phyloP scores from a whole-genome alignment of 2,888 invertebrate species.

The Diabrotica balteata region DNA sequence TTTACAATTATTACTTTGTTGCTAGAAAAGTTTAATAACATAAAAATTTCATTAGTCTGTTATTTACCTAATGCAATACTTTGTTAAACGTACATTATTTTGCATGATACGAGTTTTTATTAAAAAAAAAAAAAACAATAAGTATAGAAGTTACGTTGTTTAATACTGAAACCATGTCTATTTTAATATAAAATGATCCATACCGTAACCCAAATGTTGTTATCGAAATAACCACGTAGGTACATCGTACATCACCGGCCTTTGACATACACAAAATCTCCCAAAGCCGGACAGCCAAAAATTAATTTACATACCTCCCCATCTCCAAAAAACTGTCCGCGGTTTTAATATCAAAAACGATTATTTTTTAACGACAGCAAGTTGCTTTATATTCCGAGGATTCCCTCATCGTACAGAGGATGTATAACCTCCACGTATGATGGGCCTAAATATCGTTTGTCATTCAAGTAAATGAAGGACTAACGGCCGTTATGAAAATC shows the following conservation, averaged over 20 bases:
- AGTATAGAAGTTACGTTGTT: no score
- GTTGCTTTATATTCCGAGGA: slow-evolving; percentile 20
- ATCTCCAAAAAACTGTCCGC: slow-evolving; percentile 13
- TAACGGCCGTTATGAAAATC: slow-evolving; percentile 30
- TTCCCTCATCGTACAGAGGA: neutral
- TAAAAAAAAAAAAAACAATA: no score
- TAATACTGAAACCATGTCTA: no score
- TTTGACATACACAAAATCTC: slow-evolving; percentile 16
- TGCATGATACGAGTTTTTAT: no score
- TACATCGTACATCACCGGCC: slow-evolving; percentile 21
- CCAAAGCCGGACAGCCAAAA: slow-evolving; percentile 24
- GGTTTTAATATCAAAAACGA: slow-evolving; percentile 21
- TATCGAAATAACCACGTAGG: slow-evolving; percentile 15
- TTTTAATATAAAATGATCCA: neutral
- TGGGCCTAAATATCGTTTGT: slow-evolving; percentile 27
- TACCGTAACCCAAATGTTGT: slow-evolving; percentile 6
- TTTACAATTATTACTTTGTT: no score
- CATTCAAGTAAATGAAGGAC: slow-evolving; percentile 29
- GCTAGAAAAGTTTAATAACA: no score
- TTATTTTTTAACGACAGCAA: slow-evolving; percentile 19
- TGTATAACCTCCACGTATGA: slow-evolving; percentile 15
- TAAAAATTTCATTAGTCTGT: no score
- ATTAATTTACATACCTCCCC: slow-evolving; percentile 28
- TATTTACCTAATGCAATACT: no score
- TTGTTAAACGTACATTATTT: no score